Percentiles rank a stretch among this genome's conserved stretches.
Conservation (phyloP, 2,888 invertebrate genomes). For the Lycophotia porphyrea region DNA sequence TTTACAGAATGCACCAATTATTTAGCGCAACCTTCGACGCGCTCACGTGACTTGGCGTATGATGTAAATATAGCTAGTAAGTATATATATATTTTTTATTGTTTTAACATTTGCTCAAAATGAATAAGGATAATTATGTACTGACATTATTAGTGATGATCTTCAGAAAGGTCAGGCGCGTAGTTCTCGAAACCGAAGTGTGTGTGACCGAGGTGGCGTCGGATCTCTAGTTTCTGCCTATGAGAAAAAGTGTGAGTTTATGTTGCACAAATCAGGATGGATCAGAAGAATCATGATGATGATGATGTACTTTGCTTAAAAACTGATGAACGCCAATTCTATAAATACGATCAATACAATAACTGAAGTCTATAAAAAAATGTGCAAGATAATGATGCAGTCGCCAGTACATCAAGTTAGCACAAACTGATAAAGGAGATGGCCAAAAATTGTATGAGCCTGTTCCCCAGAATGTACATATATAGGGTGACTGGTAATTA, state of each 20-base stretch:
- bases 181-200: neutral
- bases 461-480: too few species aligned
- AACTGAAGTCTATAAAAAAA: too few species aligned
- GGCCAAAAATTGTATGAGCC: too few species aligned
- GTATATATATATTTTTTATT: slow-evolving; percentile 58
- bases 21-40: slow-evolving; percentile 79
- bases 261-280: too few species aligned
- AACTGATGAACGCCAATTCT: too few species aligned
- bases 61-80: slow-evolving; percentile 85
- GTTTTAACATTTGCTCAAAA: neutral
- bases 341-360: neutral
- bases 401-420: too few species aligned
- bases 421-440: too few species aligned
- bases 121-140: neutral
- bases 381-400: too few species aligned
- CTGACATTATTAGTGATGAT: neutral
- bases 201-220: neutral
- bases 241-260: neutral
- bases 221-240: neutral
- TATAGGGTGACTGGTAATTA: too few species aligned
- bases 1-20: slow-evolving; percentile 87
- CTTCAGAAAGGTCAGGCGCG: neutral
- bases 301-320: too few species aligned
- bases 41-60: slow-evolving; percentile 81
- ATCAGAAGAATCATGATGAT: too few species aligned